Base-by-base conservation (phyloP, 1,140 invertebrate species). In the Ladona fulva region DNA sequence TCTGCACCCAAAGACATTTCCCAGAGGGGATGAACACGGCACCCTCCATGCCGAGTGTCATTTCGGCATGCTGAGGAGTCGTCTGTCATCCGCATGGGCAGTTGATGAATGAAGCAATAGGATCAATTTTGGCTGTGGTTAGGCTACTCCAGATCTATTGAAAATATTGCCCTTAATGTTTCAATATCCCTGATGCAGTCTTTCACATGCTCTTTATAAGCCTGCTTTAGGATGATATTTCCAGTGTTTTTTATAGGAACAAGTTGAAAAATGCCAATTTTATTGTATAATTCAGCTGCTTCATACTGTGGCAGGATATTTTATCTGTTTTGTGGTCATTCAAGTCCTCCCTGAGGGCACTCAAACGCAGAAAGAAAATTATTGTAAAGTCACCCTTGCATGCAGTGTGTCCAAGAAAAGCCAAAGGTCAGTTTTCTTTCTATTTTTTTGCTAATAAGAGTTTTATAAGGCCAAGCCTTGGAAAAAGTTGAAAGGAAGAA, bases 381-480 rank as follows among this genome's bases (percentile, higher is more conserved):
- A 66, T 66, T 66, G 8, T 6, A 66, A 22, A 19, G 3, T 66
- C 52, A 66, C 12, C 52, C 52, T 66, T 22, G 52, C 52, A 66
- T 66, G 52, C n/a, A 66, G 14, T 66, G 3, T 66, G 52, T 66
- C 52, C 52, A 66, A 66, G 52, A 66, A 66, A 66, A 66, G 52
- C 52, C 52, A 66, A 66, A 66, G 52, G 52, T 12, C 52, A 66
- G 52, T 66, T 66, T 66, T 66, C 16, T 66, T 66, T 66, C n/a
- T 6, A 66, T 66, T 66, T 66, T 66, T 66, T 66, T 66, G 3
- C 12, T 16, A 12, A 3, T 66, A 22, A 66, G 12, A 66, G n/a
- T 66, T 66, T 66, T 66, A 66, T 66, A 66, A 66, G 52, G 52
- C 52, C 52, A 66, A 66, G 52, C 52, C 52, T 66, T 66, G 52